These are phyloP conservation scores for Henicopernis longicauda DNA, from an alignment of 2,113 vertebrate genomes.

Conservation along the genomic window DNA sequence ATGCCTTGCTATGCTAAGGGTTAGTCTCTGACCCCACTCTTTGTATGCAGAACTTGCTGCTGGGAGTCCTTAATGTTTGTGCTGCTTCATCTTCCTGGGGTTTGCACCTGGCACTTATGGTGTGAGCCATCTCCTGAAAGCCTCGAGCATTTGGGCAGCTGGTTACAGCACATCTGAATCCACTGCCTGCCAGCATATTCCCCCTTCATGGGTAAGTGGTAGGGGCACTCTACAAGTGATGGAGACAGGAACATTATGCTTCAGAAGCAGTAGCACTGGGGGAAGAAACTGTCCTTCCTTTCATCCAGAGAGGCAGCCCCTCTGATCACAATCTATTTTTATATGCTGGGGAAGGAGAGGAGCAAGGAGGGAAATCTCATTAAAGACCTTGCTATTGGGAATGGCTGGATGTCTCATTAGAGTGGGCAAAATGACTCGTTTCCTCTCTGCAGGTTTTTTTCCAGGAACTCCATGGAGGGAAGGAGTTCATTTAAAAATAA, in stretches of 20 bases:
- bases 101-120: neutral
- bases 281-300: neutral
- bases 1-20: neutral
- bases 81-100: neutral
- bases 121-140: neutral
- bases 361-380: neutral
- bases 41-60: neutral
- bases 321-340: neutral
- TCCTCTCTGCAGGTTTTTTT: neutral
- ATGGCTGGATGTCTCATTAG: neutral
- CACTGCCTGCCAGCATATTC: neutral
- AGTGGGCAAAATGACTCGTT: neutral
- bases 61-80: neutral
- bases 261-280: neutral
- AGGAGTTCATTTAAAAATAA: constrained; percentile 34
- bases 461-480: neutral
- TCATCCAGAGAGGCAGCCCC: neutral
- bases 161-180: neutral
- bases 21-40: neutral
- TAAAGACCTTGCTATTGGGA: neutral
- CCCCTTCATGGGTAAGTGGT: neutral
- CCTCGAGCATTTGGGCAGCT: neutral
- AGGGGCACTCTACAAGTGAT: neutral
- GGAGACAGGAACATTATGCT: rapidly evolving
- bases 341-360: neutral